Evolutionary conservation across 2,113 vertebrate genomes (phyloP).

Genomic region (Syrmaticus mikado): DNA sequence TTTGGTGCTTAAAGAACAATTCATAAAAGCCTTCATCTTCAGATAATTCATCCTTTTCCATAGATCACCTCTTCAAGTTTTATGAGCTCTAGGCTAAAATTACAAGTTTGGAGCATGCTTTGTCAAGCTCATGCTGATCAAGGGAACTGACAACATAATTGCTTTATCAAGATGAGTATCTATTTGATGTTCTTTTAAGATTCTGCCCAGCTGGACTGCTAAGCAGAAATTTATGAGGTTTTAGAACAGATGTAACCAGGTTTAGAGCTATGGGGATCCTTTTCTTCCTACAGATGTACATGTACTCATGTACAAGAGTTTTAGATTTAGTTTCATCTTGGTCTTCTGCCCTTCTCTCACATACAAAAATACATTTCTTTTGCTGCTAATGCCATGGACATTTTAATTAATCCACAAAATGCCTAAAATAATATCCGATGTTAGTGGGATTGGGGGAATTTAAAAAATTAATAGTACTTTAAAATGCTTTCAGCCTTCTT

Average conservation of each 20-base stretch:
- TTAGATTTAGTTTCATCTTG: not conserved
- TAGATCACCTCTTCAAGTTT: constrained; percentile 36
- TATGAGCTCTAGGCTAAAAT: constrained; percentile 52
- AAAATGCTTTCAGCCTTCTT: not conserved
- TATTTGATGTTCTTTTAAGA: constrained; percentile 37
- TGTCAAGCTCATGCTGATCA: constrained; percentile 54
- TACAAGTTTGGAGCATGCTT: constrained; percentile 41
- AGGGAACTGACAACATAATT: constrained; percentile 40
- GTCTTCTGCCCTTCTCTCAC: not conserved
- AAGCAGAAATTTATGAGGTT: constrained; percentile 30
- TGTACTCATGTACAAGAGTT: not conserved
- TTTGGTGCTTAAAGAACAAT: not conserved
- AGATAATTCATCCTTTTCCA: constrained; percentile 23
- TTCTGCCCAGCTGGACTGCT: constrained; percentile 15
- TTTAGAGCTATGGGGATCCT: constrained; percentile 45
- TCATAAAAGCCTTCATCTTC: not conserved
- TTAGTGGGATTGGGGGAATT: not conserved
- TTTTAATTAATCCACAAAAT: constrained; percentile 19
- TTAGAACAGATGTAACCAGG: constrained; percentile 53
- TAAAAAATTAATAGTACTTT: not conserved
- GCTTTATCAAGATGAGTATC: constrained; percentile 26
- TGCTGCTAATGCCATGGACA: not conserved
- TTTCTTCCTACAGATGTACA: constrained; percentile 52
- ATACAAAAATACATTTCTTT: not conserved
- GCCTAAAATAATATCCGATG: not conserved